Evolutionary conservation across 2,113 vertebrate genomes (phyloP).

Genomic region (Hypanus sabinus): DNA sequence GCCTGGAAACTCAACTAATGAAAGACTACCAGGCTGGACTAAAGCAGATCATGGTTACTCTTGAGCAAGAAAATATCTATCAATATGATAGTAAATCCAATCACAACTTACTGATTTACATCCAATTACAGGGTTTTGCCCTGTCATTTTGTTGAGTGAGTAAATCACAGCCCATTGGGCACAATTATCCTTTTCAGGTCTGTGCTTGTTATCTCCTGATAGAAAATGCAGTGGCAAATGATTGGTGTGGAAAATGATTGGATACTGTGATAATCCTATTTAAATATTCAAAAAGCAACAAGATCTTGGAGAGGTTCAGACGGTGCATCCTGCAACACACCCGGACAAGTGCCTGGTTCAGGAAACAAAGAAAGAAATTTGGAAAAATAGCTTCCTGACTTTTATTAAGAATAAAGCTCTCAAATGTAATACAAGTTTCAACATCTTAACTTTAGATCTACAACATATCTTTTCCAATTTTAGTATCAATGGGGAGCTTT

Average conservation of each 20-base stretch:
- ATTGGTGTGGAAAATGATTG: not conserved
- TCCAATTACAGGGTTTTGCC: not conserved
- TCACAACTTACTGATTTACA: not conserved
- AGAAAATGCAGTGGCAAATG: not conserved
- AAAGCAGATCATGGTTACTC: not conserved
- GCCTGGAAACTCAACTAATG: not conserved
- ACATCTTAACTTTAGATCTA: not conserved
- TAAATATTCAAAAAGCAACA: not conserved
- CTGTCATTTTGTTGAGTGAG: not conserved
- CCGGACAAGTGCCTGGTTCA: not conserved
- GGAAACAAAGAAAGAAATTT: not conserved
- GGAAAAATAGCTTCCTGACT: not conserved
- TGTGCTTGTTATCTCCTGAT: not conserved
- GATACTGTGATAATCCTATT: not conserved
- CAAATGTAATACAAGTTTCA: not conserved
- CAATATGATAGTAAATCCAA: not conserved
- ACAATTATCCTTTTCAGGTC: not conserved
- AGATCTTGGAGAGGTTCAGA: not conserved
- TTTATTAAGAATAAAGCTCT: not conserved
- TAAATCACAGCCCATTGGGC: not conserved
- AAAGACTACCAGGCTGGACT: not conserved
- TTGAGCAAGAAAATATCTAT: not conserved
- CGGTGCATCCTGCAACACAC: not conserved
- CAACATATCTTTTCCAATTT: not conserved
- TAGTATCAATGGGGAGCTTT: not conserved